Conservation (phyloP, 1,140 invertebrate genomes). For the Arion vulgaris region DNA sequence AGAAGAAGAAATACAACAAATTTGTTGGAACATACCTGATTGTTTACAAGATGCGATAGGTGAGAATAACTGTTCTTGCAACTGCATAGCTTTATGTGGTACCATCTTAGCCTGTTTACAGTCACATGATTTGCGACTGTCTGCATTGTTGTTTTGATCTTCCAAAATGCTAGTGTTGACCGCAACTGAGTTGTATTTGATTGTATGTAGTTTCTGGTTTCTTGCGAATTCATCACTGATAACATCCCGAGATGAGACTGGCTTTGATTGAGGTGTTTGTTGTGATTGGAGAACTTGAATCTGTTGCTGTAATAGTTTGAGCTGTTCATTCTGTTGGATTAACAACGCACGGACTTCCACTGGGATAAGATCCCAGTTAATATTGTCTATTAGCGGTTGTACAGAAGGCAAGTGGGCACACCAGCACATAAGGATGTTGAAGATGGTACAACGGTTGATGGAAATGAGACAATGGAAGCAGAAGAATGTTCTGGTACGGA, state of each 20-base stretch:
- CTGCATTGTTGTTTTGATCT: neutral
- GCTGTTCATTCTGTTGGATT: conserved; percentile 64
- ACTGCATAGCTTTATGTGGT: conserved; percentile 54
- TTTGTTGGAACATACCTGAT: neutral
- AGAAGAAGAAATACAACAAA: neutral
- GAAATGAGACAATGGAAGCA: neutral
- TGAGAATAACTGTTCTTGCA: conserved; percentile 52
- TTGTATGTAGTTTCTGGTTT: conserved; percentile 42
- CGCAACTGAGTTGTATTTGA: conserved; percentile 56
- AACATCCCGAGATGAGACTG: conserved; percentile 2
- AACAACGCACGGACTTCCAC: conserved; percentile 64
- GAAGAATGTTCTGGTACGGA: conserved; percentile 29
- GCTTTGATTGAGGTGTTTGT: conserved; percentile 23
- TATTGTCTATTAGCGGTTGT: conserved; percentile 9
- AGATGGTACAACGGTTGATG: neutral
- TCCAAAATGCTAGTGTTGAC: conserved; percentile 57
- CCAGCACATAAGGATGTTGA: neutral
- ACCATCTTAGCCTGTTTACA: neutral
- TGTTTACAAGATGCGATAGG: conserved; percentile 47
- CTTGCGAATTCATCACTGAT: conserved; percentile 34
- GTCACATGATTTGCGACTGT: neutral
- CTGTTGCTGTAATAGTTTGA: conserved; percentile 66
- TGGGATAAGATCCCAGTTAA: conserved; percentile 63
- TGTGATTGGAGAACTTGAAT: conserved; percentile 60
- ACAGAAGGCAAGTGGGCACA: neutral